Conservation (phyloP, 2,888 invertebrate species). For the Herminia tarsipennalis region DNA sequence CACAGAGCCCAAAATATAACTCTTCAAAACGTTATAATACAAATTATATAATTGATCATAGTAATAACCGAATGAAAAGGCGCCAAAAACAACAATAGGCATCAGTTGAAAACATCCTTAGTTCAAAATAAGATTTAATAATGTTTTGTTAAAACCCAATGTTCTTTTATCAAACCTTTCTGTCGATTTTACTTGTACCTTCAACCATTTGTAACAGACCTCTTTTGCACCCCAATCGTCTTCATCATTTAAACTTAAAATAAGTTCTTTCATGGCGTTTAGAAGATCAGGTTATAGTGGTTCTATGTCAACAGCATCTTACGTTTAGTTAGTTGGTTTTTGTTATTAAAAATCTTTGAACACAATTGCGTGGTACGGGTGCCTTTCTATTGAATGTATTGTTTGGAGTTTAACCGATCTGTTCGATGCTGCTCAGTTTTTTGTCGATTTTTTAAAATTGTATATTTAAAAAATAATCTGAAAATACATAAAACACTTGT, state of each 20-base stretch:
- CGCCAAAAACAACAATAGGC: constrained; percentile 50
- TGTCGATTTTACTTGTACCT: constrained; percentile 57
- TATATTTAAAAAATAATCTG: too few species aligned
- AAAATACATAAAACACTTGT: too few species aligned
- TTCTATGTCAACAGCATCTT: constrained; percentile 49
- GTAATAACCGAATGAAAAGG: constrained; percentile 53
- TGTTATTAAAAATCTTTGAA: constrained; percentile 62
- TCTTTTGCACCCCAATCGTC: constrained; percentile 3
- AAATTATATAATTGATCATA: constrained; percentile 23
- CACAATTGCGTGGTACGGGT: constrained; percentile 49
- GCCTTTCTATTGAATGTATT: constrained; percentile 25
- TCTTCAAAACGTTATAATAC: constrained; percentile 18
- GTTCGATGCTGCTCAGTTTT: constrained; percentile 18
- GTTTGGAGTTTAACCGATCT: constrained; percentile 27
- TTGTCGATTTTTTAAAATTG: too few species aligned
- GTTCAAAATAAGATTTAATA: constrained; percentile 77
- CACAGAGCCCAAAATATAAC: constrained; percentile 11
- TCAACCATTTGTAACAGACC: constrained; percentile 52
- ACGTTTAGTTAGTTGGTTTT: constrained; percentile 67
- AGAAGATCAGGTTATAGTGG: constrained; percentile 56
- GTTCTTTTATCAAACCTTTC: constrained; percentile 73
- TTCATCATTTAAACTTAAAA: constrained; percentile 2
- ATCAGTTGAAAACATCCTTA: constrained; percentile 57
- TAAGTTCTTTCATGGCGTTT: constrained; percentile 15
- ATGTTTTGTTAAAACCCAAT: constrained; percentile 73